Evolutionary conservation across 2,888 invertebrate genomes (phyloP).

Genomic region (Dryobota labecula): DNA sequence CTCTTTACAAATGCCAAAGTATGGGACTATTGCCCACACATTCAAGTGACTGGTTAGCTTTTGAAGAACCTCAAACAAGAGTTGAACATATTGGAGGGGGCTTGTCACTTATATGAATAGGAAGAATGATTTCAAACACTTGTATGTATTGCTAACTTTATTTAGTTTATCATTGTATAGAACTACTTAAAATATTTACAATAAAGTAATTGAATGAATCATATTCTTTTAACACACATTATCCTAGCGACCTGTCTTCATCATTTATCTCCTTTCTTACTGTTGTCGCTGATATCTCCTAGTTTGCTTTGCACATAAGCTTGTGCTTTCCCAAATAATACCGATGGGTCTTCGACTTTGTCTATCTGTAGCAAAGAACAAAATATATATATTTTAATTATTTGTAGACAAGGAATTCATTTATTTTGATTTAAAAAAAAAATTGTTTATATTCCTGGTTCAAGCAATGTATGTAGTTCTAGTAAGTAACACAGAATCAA

Average conservation of each 20-base stretch:
- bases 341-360: constrained; percentile 95
- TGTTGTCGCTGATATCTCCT: constrained; percentile 72
- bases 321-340: constrained; percentile 93
- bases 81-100: constrained; percentile 97
- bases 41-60: constrained; percentile 99
- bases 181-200: constrained; percentile 84
- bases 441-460: constrained; percentile 77
- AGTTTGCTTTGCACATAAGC: constrained; percentile 93
- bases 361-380: constrained; percentile 92
- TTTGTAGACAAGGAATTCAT: background rate
- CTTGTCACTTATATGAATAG: constrained; percentile 89
- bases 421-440: constrained; percentile 7
- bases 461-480: constrained; percentile 59
- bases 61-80: constrained; percentile 97
- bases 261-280: constrained; percentile 82
- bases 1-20: constrained; percentile 99
- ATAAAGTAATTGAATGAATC: constrained; percentile 68
- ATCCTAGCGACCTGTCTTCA: constrained; percentile 52
- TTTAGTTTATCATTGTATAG: constrained; percentile 78
- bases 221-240: constrained; percentile 46
- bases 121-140: constrained; percentile 69
- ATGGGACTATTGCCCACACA: constrained; percentile 99
- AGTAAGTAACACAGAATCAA: background rate
- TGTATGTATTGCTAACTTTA: constrained; percentile 73
- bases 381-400: accelerated